Conservation (phyloP, 2,113 vertebrate genomes). For the Cephalopholis sonnerati region DNA sequence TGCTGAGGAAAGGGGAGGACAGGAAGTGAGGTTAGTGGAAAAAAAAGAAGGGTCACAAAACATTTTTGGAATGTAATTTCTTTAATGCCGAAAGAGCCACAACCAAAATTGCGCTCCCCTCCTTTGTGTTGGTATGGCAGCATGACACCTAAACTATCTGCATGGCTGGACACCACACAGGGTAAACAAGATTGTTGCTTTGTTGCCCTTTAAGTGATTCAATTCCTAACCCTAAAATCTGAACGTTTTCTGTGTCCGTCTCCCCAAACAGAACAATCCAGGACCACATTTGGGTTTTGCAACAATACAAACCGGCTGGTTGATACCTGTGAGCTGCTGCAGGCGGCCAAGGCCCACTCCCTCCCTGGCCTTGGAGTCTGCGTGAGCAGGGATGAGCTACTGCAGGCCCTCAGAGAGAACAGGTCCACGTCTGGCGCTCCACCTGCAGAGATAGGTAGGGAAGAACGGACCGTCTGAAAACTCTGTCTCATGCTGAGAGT, state of each 20-base stretch:
- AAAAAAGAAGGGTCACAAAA: too few species aligned
- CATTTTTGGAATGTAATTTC: not conserved
- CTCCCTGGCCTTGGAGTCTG: constrained; percentile 88
- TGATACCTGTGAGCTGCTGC: constrained; percentile 83
- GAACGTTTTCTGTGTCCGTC: constrained; percentile 4
- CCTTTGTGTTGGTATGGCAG: not conserved
- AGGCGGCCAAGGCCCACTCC: constrained; percentile 86
- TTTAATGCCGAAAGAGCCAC: not conserved
- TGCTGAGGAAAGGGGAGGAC: too few species aligned
- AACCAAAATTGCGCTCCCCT: not conserved
- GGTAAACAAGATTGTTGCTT: too few species aligned
- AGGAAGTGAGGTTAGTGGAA: not conserved
- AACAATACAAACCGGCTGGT: constrained; percentile 86
- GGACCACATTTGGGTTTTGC: constrained; percentile 88
- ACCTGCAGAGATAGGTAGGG: constrained; percentile 66
- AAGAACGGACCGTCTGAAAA: not conserved
- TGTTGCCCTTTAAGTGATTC: not conserved
- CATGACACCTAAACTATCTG: not conserved
- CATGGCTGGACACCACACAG: not conserved
- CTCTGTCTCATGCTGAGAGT: constrained; percentile 23
- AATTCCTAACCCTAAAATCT: not conserved
- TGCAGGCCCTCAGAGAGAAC: constrained; percentile 78
- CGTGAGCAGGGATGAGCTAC: constrained; percentile 86
- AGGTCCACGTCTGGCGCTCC: not conserved
- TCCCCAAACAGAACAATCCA: constrained; percentile 56